Evolutionary conservation across 1,140 invertebrate genomes (phyloP).

Genomic region (Tetramorium alpestre): DNA sequence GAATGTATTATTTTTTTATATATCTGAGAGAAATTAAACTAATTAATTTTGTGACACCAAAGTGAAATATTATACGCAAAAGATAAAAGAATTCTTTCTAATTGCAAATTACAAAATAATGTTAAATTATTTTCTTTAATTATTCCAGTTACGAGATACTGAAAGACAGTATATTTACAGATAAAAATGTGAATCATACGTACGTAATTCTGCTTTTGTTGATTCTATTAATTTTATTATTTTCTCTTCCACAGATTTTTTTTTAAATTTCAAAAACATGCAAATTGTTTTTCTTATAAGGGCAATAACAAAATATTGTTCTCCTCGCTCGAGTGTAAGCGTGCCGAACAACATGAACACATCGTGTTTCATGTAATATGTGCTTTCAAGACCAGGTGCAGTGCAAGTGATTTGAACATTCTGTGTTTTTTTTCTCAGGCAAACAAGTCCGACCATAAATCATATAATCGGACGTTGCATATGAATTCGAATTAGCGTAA

Average conservation of each 20-base stretch:
- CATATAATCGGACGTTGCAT: slow-evolving; percentile 39
- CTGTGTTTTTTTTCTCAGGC: slow-evolving; percentile 61
- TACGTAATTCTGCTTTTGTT: not conserved
- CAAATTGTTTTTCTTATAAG: not conserved
- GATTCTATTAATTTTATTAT: not conserved
- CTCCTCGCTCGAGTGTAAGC: slow-evolving; percentile 28
- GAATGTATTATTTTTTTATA: not conserved
- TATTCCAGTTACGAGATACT: not conserved
- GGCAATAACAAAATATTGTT: slow-evolving; percentile 14
- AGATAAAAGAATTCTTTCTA: not conserved
- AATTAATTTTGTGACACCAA: not conserved
- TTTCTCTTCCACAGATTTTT: not conserved
- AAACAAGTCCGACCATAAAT: slow-evolving; percentile 44
- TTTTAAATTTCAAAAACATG: not conserved
- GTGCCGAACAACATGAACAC: slow-evolving; percentile 14
- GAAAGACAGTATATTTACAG: not conserved
- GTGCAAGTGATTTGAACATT: slow-evolving; percentile 69
- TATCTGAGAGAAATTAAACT: not conserved
- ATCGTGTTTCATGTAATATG: slow-evolving; percentile 49
- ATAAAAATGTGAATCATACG: not conserved
- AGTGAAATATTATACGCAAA: not conserved
- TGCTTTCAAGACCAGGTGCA: slow-evolving; percentile 70
- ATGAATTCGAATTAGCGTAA: slow-evolving; percentile 28
- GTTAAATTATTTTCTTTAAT: slow-evolving; percentile 4
- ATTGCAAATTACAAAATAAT: not conserved